These are phyloP conservation scores for Semibalanus balanoides DNA, from an alignment of 1,140 invertebrate genomes.

Conservation along the genomic window DNA sequence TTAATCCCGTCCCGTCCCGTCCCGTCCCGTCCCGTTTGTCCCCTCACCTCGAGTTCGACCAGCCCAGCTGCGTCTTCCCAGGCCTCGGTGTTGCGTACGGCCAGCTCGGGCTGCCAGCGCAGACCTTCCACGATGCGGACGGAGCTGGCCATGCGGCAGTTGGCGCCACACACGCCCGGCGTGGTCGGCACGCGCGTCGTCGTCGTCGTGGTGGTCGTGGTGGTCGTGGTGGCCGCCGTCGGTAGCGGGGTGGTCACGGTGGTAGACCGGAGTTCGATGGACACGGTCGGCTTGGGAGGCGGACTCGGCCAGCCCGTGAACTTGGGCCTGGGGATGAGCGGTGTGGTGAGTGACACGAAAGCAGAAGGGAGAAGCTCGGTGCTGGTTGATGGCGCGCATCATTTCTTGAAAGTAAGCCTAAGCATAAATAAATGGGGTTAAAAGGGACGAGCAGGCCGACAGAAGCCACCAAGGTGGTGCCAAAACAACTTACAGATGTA, in stretches of 20 bases:
- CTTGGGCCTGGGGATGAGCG: not conserved
- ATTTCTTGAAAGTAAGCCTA: too few relatives aligned
- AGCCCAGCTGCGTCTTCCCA: slow-evolving; percentile 55
- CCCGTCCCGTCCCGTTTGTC: too few relatives aligned
- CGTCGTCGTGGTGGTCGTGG: slow-evolving; percentile 58
- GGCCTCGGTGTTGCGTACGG: slow-evolving; percentile 69
- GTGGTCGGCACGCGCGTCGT: slow-evolving; percentile 55
- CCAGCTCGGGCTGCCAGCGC: slow-evolving; percentile 66
- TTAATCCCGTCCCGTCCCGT: too few relatives aligned
- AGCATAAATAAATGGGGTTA: too few relatives aligned
- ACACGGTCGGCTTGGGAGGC: not conserved
- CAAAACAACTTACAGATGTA: too few relatives aligned
- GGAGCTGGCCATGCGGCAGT: slow-evolving; percentile 68
- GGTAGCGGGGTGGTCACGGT: slow-evolving; percentile 30
- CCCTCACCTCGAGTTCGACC: slow-evolving; percentile 43
- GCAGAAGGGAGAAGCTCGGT: too few relatives aligned
- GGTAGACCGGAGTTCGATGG: not conserved
- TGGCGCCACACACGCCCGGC: slow-evolving; percentile 56
- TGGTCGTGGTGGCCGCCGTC: slow-evolving; percentile 43
- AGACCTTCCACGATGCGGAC: slow-evolving; percentile 59
- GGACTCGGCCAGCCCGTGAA: not conserved
- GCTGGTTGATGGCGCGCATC: too few relatives aligned
- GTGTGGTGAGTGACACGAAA: too few relatives aligned
- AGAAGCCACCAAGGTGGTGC: too few relatives aligned
- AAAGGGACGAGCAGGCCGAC: too few relatives aligned